Evolutionary conservation across 2,113 vertebrate genomes (phyloP).

Genomic region (Orthonyx spaldingii): DNA sequence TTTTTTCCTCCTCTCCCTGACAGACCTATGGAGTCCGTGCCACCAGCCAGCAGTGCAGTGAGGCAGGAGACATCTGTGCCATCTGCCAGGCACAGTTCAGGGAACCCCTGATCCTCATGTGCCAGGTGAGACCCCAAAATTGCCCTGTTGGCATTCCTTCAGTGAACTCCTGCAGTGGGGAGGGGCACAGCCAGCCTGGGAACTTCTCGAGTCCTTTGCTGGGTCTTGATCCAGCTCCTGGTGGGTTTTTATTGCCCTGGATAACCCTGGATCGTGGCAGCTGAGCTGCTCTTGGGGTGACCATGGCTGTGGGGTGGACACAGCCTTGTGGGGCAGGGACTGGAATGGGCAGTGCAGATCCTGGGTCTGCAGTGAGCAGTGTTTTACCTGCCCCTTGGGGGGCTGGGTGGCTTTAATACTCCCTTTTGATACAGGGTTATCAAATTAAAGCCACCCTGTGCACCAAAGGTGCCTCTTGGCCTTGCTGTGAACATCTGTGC

Average conservation of each 20-base stretch:
- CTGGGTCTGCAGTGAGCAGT: neutral
- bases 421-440: neutral
- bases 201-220: neutral
- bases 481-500: neutral
- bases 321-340: neutral
- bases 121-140: conserved; percentile 79
- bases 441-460: neutral
- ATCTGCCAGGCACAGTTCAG: conserved; percentile 95
- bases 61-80: conserved; percentile 91
- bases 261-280: neutral
- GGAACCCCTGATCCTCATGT: conserved; percentile 89
- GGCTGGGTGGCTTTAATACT: neutral
- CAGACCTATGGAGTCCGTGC: conserved; percentile 91
- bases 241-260: neutral
- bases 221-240: neutral
- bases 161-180: neutral
- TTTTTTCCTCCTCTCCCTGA: neutral
- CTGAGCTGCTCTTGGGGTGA: neutral
- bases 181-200: neutral
- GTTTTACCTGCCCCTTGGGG: neutral
- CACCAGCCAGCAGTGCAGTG: conserved; percentile 91
- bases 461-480: neutral
- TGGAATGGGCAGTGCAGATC: neutral
- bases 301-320: neutral
- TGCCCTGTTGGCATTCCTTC: neutral